phyloP scores from a whole-genome alignment of 2,888 invertebrate species.

The Caenorhabditis macrosperma region DNA sequence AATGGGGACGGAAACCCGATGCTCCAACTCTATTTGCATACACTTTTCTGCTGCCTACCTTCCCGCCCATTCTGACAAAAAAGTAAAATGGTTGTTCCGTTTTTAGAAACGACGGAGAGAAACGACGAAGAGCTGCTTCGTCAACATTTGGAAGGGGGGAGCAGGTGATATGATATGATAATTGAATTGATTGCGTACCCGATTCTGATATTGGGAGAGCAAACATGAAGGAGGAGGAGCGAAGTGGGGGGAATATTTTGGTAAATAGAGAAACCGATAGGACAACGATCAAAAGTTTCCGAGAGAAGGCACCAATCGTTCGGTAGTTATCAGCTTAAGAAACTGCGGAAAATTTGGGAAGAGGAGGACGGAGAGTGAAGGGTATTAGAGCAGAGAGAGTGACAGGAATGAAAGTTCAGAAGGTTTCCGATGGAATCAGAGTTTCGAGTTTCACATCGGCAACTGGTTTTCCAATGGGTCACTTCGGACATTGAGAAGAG shows the following conservation, averaged over 20 bases:
- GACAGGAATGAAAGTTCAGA: not conserved
- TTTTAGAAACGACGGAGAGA: not conserved
- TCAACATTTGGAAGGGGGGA: not conserved
- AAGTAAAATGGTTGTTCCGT: slow-evolving; percentile 22
- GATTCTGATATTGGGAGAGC: slow-evolving; percentile 7
- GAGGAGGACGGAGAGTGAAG: not conserved
- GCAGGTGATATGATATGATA: not conserved
- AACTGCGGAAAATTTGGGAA: not conserved
- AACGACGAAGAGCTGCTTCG: not conserved
- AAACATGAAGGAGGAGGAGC: slow-evolving; percentile 10
- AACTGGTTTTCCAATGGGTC: too few species aligned
- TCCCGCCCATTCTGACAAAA: not conserved
- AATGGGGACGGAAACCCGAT: slow-evolving; percentile 34
- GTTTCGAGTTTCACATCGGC: too few species aligned
- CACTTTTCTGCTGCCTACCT: slow-evolving; percentile 24
- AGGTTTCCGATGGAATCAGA: too few species aligned
- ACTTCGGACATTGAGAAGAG: not conserved
- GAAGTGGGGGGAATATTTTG: not conserved
- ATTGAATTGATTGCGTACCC: slow-evolving; percentile 3
- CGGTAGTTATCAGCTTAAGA: not conserved
- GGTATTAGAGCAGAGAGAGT: not conserved
- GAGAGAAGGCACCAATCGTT: not conserved
- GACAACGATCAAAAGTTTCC: slow-evolving; percentile 20
- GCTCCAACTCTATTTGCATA: slow-evolving; percentile 42
- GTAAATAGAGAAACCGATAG: slow-evolving; percentile 14